These are phyloP conservation scores for Lamprologus speciosus DNA, from an alignment of 2,113 vertebrate species.

Conservation along the genomic window DNA sequence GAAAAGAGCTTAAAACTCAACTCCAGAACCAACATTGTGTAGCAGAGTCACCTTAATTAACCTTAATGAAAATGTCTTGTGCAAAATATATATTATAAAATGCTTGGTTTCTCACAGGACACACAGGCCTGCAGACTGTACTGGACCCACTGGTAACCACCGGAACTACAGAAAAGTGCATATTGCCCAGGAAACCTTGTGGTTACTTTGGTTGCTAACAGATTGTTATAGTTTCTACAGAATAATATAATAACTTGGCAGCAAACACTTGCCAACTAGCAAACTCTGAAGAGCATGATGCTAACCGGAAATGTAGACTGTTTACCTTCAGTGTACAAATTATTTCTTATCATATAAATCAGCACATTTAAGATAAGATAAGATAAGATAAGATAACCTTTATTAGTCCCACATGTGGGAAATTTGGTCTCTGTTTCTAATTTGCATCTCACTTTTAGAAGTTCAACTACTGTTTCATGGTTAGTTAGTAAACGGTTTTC, in stretches of 20 bases:
- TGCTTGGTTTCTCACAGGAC: neutral
- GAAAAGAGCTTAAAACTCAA: neutral
- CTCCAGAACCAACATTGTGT: neutral
- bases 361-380: neutral
- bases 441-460: neutral
- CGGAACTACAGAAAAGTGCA: neutral
- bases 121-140: neutral
- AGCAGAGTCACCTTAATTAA: neutral
- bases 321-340: neutral
- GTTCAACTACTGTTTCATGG: neutral
- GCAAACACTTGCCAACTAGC: neutral
- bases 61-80: neutral
- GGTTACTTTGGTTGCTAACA: neutral
- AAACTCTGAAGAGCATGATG: neutral
- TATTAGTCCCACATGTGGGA: neutral
- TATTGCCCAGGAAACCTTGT: neutral
- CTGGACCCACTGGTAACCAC: neutral
- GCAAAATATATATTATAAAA: neutral
- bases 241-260: neutral
- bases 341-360: neutral
- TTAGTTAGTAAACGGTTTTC: neutral
- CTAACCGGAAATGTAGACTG: neutral
- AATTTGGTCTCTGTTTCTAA: neutral
- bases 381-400: neutral
- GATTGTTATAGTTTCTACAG: neutral